Evolutionary conservation across 2,888 invertebrate genomes (phyloP).

Genomic region (Tetranychus piercei): DNA sequence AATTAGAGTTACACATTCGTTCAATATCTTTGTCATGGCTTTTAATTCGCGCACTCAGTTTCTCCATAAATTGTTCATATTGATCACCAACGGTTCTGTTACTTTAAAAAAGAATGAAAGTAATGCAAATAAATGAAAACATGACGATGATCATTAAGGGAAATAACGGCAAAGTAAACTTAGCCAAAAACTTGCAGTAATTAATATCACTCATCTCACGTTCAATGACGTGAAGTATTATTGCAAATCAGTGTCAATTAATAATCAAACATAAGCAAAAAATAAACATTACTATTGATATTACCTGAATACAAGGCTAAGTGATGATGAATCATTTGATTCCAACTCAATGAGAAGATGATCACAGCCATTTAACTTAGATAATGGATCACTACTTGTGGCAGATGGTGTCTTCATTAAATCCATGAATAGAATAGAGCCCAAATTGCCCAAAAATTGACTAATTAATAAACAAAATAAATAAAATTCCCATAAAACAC

Average conservation of each 20-base stretch:
- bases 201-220: no score
- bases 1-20: slow-evolving; percentile 87
- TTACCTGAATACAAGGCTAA: slow-evolving; percentile 34
- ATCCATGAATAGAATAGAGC: not conserved
- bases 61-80: slow-evolving; percentile 62
- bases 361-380: slow-evolving; percentile 26
- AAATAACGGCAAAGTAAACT: not conserved
- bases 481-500: not conserved
- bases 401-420: not conserved
- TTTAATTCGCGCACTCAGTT: slow-evolving; percentile 72
- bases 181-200: no score
- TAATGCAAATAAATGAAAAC: not conserved
- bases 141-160: not conserved
- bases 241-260: no score
- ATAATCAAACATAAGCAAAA: not conserved
- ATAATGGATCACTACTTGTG: not conserved
- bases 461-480: not conserved
- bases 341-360: slow-evolving; percentile 35
- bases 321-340: slow-evolving; percentile 33
- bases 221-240: no score
- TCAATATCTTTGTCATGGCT: slow-evolving; percentile 96
- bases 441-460: not conserved
- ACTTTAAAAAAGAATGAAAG: slow-evolving; percentile 41
- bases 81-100: slow-evolving; percentile 75
- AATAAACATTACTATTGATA: not conserved